Evolutionary conservation across 2,888 invertebrate genomes (phyloP), one percentile per base, ranked within the genome.

Genomic region (Synergus japonicus): DNA sequence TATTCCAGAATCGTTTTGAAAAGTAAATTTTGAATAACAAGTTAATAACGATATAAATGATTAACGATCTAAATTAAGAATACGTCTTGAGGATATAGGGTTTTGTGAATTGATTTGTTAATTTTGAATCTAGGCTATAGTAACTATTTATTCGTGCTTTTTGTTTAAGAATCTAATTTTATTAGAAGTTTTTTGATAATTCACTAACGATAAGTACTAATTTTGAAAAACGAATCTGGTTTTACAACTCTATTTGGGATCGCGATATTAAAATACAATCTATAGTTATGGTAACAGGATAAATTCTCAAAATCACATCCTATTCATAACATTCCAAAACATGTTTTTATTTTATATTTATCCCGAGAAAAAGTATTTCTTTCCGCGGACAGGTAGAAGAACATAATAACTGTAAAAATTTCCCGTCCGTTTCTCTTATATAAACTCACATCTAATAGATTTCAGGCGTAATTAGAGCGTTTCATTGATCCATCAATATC

Each of bases 301-400:
- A 22, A 7, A 2, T 69, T n/a, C 29, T 22, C 29, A 46, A 37
- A 13, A 44, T 67, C 22, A 44, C 22, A 69, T 49, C 29, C 49
- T 64, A 29, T 64, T 64, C 49, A 69, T 49, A 46, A 69, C 69
- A 69, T 69, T 69, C 69, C 69, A 49, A 49, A 69, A 69, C 49
- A 29, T 69, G 22, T 41, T 65, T 65, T 41, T 41, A 41, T 65
- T 65, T 65, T n/a, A n/a, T 65, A 43, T n/a, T 65, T 13, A 15
- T 65, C 29, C 43, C 10, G 37, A 37, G 37, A 37, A 37, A 37
- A 37, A 65, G n/a, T 49, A 13, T 13, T 67, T 46, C 0, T 67
- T 67, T 43, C 43, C n/a, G n/a, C 8, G 44, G 13, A 69, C 22
- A 22, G 49, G 29, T 49, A 46, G 46, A 22, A 46, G 46, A 15